Percentiles rank a stretch among this genome's conserved stretches.
These are phyloP conservation scores for Montipora capricornis DNA, from an alignment of 64 coral and sea anemone species.

Conservation along the genomic window DNA sequence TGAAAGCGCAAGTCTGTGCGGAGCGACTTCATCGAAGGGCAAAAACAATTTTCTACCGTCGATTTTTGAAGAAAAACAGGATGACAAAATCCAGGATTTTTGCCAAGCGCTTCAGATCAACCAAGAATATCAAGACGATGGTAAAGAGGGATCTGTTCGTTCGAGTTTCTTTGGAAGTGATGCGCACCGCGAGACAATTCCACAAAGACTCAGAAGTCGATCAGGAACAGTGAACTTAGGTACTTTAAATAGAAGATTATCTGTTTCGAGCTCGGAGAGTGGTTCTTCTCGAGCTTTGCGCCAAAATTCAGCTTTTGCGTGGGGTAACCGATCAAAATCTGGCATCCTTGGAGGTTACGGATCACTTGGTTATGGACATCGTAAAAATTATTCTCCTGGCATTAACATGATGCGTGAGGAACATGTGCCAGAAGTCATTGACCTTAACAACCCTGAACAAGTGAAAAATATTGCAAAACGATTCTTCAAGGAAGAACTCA, in stretches of 20 bases:
- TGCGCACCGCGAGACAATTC: neutral
- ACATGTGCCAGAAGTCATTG: slow-evolving; percentile 21
- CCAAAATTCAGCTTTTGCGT: neutral
- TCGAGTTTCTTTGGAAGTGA: neutral
- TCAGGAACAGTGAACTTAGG: neutral
- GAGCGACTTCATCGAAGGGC: neutral
- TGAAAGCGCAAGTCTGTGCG: neutral
- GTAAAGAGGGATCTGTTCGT: neutral
- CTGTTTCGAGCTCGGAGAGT: neutral
- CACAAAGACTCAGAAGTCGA: neutral
- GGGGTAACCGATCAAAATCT: slow-evolving; percentile 3
- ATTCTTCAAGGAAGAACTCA: slow-evolving; percentile 30
- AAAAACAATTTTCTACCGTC: slow-evolving; percentile 31
- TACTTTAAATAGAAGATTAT: neutral
- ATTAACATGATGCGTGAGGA: neutral
- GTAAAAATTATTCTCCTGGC: neutral
- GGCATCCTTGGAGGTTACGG: neutral
- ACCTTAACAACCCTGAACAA: slow-evolving; percentile 2
- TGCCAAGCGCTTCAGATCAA: slow-evolving; percentile 9
- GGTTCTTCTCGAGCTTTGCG: slow-evolving; percentile 1
- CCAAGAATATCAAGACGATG: neutral
- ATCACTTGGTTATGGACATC: slow-evolving; percentile 21
- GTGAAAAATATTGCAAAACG: neutral
- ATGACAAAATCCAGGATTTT: slow-evolving; percentile 43
- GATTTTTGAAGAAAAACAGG: slow-evolving; percentile 41